Conservation (phyloP, 2,113 vertebrate genomes). For the Notarius lentiginosus region DNA sequence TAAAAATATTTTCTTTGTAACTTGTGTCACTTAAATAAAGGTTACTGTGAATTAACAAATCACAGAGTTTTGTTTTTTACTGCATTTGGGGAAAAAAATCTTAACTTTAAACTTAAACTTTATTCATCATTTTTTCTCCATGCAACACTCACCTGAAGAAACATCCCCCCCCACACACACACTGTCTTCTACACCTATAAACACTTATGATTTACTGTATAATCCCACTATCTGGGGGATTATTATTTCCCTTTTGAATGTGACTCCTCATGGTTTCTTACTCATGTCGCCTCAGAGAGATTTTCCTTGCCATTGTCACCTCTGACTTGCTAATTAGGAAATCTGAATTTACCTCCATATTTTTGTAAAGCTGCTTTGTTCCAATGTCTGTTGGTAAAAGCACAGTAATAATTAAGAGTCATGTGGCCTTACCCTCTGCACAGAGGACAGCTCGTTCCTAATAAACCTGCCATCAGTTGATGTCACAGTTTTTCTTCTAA, state of each 20-base stretch:
- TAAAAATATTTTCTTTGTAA: too few species aligned
- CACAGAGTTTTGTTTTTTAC: too few species aligned
- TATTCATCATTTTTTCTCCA: too few species aligned
- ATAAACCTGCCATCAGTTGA: constrained; percentile 10
- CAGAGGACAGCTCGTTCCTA: background rate
- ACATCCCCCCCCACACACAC: too few species aligned
- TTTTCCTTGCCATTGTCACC: background rate
- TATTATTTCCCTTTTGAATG: background rate
- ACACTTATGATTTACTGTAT: background rate
- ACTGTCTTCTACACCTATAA: background rate
- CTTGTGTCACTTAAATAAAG: too few species aligned
- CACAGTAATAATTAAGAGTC: background rate
- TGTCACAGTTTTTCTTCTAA: background rate
- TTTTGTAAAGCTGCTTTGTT: background rate
- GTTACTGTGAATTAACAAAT: too few species aligned
- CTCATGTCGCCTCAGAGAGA: background rate
- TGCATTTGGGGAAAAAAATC: too few species aligned
- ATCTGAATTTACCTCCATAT: background rate
- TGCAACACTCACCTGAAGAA: too few species aligned
- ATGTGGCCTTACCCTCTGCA: constrained; percentile 34
- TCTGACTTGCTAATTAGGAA: background rate
- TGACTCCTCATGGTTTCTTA: too few species aligned
- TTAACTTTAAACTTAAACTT: too few species aligned
- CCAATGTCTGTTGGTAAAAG: background rate
- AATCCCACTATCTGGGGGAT: background rate